phyloP scores from a whole-genome alignment of 2,888 invertebrate species.

The Pyrrhia umbra region DNA sequence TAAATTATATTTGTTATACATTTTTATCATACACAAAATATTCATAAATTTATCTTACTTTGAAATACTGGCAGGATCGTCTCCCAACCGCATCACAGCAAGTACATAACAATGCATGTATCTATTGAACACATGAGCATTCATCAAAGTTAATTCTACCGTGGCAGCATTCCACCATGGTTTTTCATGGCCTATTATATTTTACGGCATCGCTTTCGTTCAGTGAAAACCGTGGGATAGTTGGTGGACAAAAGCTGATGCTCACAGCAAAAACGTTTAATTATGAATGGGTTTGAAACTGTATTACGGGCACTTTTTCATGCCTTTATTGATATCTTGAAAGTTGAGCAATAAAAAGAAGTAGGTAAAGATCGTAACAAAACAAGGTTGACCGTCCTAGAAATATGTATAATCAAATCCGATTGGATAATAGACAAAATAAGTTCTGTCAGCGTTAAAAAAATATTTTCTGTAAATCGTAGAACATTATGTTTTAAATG shows the following conservation, averaged over 20 bases:
- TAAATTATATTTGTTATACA: too few relatives aligned
- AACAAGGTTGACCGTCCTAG: too few relatives aligned
- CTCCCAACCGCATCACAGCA: background rate
- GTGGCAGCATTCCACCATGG: constrained; percentile 39
- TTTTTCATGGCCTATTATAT: constrained; percentile 58
- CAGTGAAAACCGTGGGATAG: constrained; percentile 58
- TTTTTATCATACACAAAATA: too few relatives aligned
- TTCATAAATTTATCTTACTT: background rate
- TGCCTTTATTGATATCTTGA: constrained; percentile 16
- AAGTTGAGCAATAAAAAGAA: constrained; percentile 3
- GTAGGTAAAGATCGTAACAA: background rate
- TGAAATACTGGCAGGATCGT: background rate
- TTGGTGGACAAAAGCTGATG: constrained; percentile 41
- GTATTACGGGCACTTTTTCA: constrained; percentile 40
- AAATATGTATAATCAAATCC: too few relatives aligned
- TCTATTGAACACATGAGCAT: constrained; percentile 12
- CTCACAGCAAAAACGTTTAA: constrained; percentile 39
- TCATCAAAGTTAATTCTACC: constrained; percentile 34
- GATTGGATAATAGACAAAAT: too few relatives aligned
- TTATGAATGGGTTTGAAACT: constrained; percentile 31
- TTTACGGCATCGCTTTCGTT: constrained; percentile 56
- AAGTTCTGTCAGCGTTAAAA: too few relatives aligned
- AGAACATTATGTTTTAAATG: background rate
- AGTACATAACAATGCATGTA: background rate
- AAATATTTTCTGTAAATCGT: too few relatives aligned